These are phyloP conservation scores for Chrysopa pallens DNA, from an alignment of 1,140 invertebrate species.

Conservation along the genomic window DNA sequence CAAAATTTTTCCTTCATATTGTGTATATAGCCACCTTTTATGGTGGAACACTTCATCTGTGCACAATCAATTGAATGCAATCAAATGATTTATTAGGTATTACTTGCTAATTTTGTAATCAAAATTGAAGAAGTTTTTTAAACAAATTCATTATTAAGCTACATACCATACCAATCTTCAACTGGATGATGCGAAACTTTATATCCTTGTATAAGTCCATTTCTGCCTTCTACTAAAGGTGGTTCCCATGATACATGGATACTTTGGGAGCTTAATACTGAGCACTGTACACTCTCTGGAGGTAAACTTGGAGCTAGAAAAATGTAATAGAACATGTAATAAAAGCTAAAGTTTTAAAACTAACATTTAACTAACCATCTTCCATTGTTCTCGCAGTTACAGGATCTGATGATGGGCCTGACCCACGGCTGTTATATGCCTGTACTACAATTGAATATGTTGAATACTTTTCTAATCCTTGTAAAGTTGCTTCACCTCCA, in stretches of 20 bases:
- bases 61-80: too few relatives aligned
- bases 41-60: too few relatives aligned
- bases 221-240: slow-evolving; percentile 58
- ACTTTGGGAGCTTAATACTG: slow-evolving; percentile 60
- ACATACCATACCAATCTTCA: slow-evolving; percentile 50
- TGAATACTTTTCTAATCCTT: slow-evolving; percentile 65
- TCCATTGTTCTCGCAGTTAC: slow-evolving; percentile 68
- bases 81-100: slow-evolving; percentile 1
- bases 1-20: too few relatives aligned
- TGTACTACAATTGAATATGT: slow-evolving; percentile 81
- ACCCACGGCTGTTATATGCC: slow-evolving; percentile 79
- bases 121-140: too few relatives aligned
- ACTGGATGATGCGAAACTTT: slow-evolving; percentile 61
- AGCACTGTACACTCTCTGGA: slow-evolving; percentile 59
- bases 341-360: neutral
- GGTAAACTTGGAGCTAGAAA: slow-evolving; percentile 55
- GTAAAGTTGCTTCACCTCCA: slow-evolving; percentile 41
- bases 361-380: slow-evolving; percentile 60
- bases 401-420: slow-evolving; percentile 70
- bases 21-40: too few relatives aligned
- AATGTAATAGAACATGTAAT: slow-evolving; percentile 3
- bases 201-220: slow-evolving; percentile 77
- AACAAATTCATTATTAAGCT: neutral
- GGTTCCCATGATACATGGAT: slow-evolving; percentile 76
- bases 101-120: neutral